These are phyloP conservation scores for Datnioides undecimradiatus DNA, from an alignment of 2,113 vertebrate species.

Conservation along the genomic window DNA sequence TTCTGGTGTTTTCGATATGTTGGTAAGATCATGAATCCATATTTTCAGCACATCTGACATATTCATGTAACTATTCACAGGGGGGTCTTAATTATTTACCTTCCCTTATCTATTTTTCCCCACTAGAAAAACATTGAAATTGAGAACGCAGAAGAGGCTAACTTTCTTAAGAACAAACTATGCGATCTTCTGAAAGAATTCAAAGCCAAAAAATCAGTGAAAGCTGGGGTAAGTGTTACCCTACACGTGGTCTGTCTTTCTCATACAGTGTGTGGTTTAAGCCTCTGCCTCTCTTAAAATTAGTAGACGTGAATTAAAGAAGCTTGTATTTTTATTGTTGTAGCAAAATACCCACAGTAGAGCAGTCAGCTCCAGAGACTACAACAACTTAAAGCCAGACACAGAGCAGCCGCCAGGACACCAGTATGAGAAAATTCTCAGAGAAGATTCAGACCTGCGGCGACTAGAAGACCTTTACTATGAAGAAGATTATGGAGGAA, in stretches of 20 bases:
- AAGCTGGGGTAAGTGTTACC: constrained; percentile 59
- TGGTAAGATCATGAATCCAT: constrained; percentile 67
- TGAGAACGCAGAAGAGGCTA: constrained; percentile 81
- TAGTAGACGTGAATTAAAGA: background rate
- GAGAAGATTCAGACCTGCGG: constrained; percentile 55
- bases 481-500: constrained; percentile 33
- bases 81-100: background rate
- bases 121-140: constrained; percentile 82
- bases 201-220: constrained; percentile 73
- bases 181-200: constrained; percentile 81
- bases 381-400: constrained; percentile 30
- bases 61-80: background rate
- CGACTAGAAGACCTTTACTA: constrained; percentile 33
- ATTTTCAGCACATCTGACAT: background rate
- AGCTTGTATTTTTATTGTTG: constrained; percentile 2
- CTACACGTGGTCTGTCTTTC: background rate
- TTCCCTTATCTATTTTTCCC: background rate
- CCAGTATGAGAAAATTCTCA: constrained; percentile 33
- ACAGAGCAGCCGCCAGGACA: constrained; percentile 8
- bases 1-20: constrained; percentile 74
- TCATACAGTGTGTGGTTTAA: background rate
- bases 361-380: constrained; percentile 47
- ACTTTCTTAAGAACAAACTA: constrained; percentile 82
- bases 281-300: background rate
- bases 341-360: constrained; percentile 57